These are phyloP conservation scores for Pterophyllum scalare DNA, from an alignment of 2,113 vertebrate species.

Conservation along the genomic window DNA sequence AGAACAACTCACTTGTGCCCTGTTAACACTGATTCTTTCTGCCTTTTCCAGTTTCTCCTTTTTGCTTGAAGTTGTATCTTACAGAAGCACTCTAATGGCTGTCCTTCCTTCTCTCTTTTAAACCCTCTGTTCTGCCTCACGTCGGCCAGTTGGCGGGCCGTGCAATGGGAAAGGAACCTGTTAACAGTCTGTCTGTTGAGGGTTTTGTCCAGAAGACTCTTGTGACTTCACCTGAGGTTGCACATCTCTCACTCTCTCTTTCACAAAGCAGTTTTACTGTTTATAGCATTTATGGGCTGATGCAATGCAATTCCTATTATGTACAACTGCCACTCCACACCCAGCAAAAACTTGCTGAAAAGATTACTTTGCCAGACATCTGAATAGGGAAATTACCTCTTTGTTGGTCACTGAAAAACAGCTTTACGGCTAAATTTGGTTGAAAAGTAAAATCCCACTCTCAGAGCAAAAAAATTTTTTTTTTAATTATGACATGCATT, in stretches of 20 bases:
- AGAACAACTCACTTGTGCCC: neutral
- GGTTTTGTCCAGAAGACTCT: conserved; percentile 96
- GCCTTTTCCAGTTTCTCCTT: neutral
- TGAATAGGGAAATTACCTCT: neutral
- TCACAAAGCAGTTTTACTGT: neutral
- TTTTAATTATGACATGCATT: neutral
- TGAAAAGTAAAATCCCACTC: neutral
- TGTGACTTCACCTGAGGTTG: conserved; percentile 95
- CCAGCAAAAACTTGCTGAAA: conserved; percentile 3
- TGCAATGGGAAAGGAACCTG: conserved; percentile 84
- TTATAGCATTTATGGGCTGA: conserved; percentile 1
- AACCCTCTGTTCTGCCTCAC: conserved; percentile 57
- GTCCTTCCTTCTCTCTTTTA: conserved; percentile 64
- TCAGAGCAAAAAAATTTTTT: neutral
- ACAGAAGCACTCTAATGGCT: conserved; percentile 60
- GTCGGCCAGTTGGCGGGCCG: conserved; percentile 81
- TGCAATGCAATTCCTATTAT: conserved; percentile 4
- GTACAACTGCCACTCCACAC: neutral
- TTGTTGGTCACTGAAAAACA: neutral
- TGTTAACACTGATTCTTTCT: neutral
- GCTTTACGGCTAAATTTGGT: neutral
- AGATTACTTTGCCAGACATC: neutral
- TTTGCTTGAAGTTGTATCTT: conserved; percentile 34
- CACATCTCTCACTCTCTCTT: conserved; percentile 63
- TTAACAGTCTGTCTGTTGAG: conserved; percentile 90